Evolutionary conservation across 2,113 vertebrate species (phyloP).

Genomic region (Elephas maximus): DNA sequence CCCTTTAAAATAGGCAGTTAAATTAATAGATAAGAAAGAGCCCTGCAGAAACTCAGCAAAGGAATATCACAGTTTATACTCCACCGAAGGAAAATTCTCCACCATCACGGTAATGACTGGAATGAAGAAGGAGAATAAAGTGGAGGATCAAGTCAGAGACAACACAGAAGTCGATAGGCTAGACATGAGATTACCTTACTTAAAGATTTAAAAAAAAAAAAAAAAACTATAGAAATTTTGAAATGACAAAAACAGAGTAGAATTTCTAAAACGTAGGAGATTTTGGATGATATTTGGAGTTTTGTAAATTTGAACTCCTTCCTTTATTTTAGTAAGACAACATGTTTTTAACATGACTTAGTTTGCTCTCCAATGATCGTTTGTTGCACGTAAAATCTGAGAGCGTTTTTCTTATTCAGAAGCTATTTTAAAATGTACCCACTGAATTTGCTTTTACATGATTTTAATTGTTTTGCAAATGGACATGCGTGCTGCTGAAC

Average conservation of each 20-base stretch:
- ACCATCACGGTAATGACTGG: background rate
- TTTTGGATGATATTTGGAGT: background rate
- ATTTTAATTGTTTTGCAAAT: slow-evolving; percentile 64
- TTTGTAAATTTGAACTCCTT: background rate
- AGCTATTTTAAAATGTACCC: slow-evolving; percentile 59
- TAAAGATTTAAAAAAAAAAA: background rate
- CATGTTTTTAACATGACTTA: background rate
- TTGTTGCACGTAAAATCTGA: slow-evolving; percentile 38
- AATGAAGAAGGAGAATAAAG: background rate
- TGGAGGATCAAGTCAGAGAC: background rate
- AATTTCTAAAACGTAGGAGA: background rate
- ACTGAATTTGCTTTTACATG: slow-evolving; percentile 52
- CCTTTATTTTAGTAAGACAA: background rate
- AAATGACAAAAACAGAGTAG: background rate
- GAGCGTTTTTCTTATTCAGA: background rate
- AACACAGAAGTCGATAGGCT: background rate
- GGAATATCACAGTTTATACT: background rate
- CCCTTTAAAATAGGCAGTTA: background rate
- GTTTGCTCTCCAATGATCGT: background rate
- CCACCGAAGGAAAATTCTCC: background rate
- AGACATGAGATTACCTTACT: background rate
- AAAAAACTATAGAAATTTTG: background rate
- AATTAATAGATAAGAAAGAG: background rate
- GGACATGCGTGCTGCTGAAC: slow-evolving; percentile 15
- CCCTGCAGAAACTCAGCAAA: background rate